A percentile compares a stretch with the other conserved stretches of the same genome.
phyloP scores from a whole-genome alignment of 2,113 vertebrate genomes.

The Xiphophorus couchianus region DNA sequence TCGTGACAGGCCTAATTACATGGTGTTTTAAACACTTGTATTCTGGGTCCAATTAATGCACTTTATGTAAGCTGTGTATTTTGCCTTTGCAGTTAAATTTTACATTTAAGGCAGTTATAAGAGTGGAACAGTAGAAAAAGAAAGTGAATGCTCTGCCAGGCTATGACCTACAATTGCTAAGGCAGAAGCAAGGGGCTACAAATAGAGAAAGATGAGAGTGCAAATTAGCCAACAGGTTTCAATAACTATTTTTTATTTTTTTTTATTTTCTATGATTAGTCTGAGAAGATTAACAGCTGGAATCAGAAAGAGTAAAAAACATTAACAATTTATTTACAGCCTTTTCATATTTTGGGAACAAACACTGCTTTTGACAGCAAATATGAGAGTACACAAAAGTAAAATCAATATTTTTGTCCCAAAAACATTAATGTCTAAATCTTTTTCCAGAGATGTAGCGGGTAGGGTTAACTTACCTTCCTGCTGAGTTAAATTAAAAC shows the following conservation, averaged over 20 bases:
- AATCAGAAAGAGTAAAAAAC: too few species aligned
- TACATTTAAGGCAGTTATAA: not conserved
- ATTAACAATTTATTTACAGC: not conserved
- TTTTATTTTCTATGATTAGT: too few species aligned
- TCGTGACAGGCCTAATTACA: too few species aligned
- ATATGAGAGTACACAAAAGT: not conserved
- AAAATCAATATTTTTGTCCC: not conserved
- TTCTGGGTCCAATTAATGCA: not conserved
- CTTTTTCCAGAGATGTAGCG: not conserved
- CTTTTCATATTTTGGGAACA: not conserved
- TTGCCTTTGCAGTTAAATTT: not conserved
- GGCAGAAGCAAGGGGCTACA: too few species aligned
- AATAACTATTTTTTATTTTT: too few species aligned
- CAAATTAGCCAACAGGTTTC: too few species aligned
- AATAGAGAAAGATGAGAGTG: too few species aligned
- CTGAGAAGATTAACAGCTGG: too few species aligned
- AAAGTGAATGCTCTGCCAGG: too few species aligned
- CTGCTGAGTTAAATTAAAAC: slow-evolving; percentile 41
- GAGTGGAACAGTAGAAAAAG: too few species aligned
- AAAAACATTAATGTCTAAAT: not conserved
- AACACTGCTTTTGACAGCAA: not conserved
- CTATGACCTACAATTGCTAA: too few species aligned
- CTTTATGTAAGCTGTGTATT: not conserved
- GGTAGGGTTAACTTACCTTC: slow-evolving; percentile 18
- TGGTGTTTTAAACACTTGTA: not conserved